Evolutionary conservation across 2,888 invertebrate genomes (phyloP), one percentile per base, ranked within the genome.

Genomic region (Spodoptera littoralis): DNA sequence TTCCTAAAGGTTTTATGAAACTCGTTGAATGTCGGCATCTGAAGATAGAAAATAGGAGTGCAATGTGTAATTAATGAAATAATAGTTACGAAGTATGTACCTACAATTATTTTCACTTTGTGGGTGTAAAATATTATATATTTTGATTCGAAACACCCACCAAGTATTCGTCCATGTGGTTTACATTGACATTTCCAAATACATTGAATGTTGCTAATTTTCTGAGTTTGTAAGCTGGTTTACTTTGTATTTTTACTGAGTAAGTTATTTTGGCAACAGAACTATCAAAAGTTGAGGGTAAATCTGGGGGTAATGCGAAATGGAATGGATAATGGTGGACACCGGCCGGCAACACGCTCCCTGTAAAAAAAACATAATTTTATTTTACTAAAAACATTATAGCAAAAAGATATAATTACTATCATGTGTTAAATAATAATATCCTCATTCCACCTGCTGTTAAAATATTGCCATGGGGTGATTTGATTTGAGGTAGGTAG

Each of bases 201-300:
- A 94, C 90, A 47, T 71, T 72, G 53, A 94, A 87, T 0, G 88
- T 80, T 22, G 84, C 65, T 3, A 76, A 67, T 69, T 86, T 87
- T n/a, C 74, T 85, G 0, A 87, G 74, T 68, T 84, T 88, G 45
- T 78, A 88, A 0, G 73, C 59, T 1, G 86, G 86, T 76, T 88
- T 90, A 63, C 88, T 88, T 67, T 84, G 84, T 12, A 94, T 81
- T 80, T 86, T 88, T n/a, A 93, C 81, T 42, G 65, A 78, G 74
- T 94, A 94, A 30, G 74, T 67, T 1, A 92, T 88, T 81, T 86
- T 89, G 2, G 89, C 93, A 43, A 92, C 79, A 1, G 90, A 88
- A 76, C 90, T 91, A 76, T 88, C 84, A 71, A 91, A 93, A 41
- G 86, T 85, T 11, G 93, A 89, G 0, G 93, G 93, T 58, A 93